Evolutionary conservation across 2,797 vertebrate genomes (phyloP).

Genomic region (Hybognathus amarus): DNA sequence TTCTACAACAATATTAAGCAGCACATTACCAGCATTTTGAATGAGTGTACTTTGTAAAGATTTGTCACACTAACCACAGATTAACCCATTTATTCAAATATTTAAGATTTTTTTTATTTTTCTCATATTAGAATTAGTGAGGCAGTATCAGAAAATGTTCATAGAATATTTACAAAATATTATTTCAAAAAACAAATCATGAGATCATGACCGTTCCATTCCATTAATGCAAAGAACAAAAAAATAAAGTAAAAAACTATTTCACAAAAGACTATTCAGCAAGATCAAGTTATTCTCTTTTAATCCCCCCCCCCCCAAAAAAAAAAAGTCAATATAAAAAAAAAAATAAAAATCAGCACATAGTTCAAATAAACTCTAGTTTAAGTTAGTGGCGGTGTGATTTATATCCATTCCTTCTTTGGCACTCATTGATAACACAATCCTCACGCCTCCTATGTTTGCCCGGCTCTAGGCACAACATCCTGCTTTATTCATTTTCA

Average conservation of each 20-base stretch:
- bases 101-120: not conserved
- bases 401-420: conserved; percentile 3
- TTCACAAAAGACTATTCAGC: conserved; percentile 40
- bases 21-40: not conserved
- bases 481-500: conserved; percentile 69
- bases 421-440: not conserved
- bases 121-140: not conserved
- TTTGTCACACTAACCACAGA: conserved; percentile 6
- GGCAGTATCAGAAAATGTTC: not conserved
- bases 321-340: too few relatives aligned
- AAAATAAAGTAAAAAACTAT: conserved; percentile 22
- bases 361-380: not conserved
- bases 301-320: not conserved
- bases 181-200: not conserved
- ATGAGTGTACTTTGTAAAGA: not conserved
- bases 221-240: not conserved
- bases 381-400: not conserved
- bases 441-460: not conserved
- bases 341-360: not conserved
- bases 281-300: conserved; percentile 26
- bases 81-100: not conserved
- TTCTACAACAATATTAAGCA: not conserved
- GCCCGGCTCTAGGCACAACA: conserved; percentile 74
- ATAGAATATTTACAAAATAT: conserved; percentile 61
- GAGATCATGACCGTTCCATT: conserved; percentile 44